Base-by-base conservation (phyloP, 2,888 invertebrate genomes). In the Netelia virgata region DNA sequence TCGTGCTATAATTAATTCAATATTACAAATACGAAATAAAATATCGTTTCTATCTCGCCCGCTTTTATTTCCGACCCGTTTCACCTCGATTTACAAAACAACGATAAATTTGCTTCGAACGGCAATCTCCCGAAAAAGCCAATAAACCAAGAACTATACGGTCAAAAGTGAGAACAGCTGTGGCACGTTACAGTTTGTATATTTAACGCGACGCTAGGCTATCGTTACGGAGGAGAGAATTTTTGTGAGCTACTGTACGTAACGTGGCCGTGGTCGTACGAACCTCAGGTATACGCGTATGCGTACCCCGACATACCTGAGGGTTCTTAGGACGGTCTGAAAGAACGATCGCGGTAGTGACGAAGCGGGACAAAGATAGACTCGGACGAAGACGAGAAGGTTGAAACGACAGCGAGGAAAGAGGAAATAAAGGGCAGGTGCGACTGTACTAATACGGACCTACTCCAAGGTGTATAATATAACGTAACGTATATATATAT, bases 341-440 rank as follows among this genome's bases (percentile, higher is more conserved):
- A 69, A 74, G 50, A 41, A 47, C 55, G 57, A 41, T 50, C 55
- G 57, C 18, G 43, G 43, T 36, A 28, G 41, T 69, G 66, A 16
- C 47, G 41, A 18, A 74, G 61, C 73, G 69, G 20, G 68, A 78
- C 23, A 53, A 59, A 55, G 69, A 84, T 70, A 59, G 72, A 68
- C n/a, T 18, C 14, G 41, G 53, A 64, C 43, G 63, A 77, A 76
- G 53, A 70, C 9, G 64, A 74, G 64, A 61, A 66, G 53, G 18
- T 47, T 61, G 41, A 61, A 66, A 73, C 16, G 66, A 72, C 64
- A 70, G 83, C 86, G 87, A 87, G 72, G 87, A 89, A 88, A 87
- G 87, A 86, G 88, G 88, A 79, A 85, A 88, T 89, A 90, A 88
- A 90, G 90, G 92, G 92, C 93, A 93, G 92, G 93, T 93, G 93